Evolutionary conservation across 2,797 vertebrate species (phyloP).

Genomic region (Hydrocynus forskahlii): DNA sequence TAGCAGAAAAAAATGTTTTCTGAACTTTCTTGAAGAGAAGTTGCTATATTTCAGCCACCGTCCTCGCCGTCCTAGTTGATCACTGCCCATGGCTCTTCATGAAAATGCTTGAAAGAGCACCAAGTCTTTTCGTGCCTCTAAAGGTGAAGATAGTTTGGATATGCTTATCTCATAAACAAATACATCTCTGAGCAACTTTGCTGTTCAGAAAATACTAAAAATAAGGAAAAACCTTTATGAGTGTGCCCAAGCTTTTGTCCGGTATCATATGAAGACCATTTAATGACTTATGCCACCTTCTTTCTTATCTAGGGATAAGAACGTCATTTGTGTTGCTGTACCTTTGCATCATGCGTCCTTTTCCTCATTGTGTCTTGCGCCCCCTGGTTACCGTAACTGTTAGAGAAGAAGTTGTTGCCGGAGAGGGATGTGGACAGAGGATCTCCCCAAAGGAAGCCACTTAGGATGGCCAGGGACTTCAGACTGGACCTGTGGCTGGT

Average conservation of each 20-base stretch:
- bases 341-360: background rate
- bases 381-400: background rate
- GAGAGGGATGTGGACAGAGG: conserved; percentile 71
- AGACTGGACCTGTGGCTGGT: conserved; percentile 81
- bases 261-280: background rate
- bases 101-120: no score
- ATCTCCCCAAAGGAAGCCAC: conserved; percentile 74
- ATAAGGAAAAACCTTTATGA: background rate
- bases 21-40: no score
- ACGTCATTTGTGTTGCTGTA: background rate
- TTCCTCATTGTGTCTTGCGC: background rate
- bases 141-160: no score
- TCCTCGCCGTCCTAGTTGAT: no score
- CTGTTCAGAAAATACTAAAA: no score
- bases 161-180: no score
- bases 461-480: conserved; percentile 73
- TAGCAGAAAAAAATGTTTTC: no score
- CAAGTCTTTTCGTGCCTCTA: no score
- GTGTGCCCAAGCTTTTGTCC: background rate
- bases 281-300: background rate
- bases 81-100: no score
- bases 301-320: background rate
- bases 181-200: no score
- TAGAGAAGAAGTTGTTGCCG: conserved; percentile 16
- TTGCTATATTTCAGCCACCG: no score